Evolutionary conservation across 2,888 invertebrate genomes (phyloP).

Genomic region (Spodoptera littoralis): DNA sequence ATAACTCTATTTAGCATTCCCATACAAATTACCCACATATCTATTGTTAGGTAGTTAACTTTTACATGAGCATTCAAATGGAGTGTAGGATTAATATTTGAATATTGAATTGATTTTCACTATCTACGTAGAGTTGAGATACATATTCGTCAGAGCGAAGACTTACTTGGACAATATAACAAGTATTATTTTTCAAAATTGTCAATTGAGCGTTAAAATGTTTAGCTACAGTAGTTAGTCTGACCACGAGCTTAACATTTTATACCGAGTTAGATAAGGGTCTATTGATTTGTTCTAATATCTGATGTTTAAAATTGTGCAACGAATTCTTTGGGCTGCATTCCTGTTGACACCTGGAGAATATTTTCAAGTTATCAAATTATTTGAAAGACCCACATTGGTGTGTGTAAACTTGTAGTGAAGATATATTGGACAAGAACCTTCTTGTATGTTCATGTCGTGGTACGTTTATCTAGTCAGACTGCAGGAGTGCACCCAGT

Average conservation of each 20-base stretch:
- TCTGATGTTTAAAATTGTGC: constrained; percentile 74
- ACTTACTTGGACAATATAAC: constrained; percentile 40
- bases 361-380: constrained; percentile 1
- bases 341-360: constrained; percentile 55
- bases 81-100: constrained; percentile 25
- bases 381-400: constrained; percentile 8
- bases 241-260: constrained; percentile 81
- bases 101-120: constrained; percentile 23
- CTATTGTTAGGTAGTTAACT: constrained; percentile 49
- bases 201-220: constrained; percentile 45
- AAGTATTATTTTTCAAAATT: constrained; percentile 35
- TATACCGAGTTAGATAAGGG: constrained; percentile 71
- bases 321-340: constrained; percentile 76
- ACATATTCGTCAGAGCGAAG: constrained; percentile 45
- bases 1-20: constrained; percentile 53
- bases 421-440: background rate
- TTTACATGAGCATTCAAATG: constrained; percentile 40
- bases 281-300: constrained; percentile 71
- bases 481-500: constrained; percentile 65
- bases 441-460: constrained; percentile 6
- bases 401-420: constrained; percentile 7
- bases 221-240: constrained; percentile 75
- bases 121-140: constrained; percentile 11
- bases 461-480: constrained; percentile 30
- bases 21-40: constrained; percentile 49